A percentile compares a stretch with the other conserved stretches of the same genome.
These are phyloP conservation scores for Malacoraja senta DNA, from an alignment of 2,797 vertebrate genomes.

Conservation along the genomic window DNA sequence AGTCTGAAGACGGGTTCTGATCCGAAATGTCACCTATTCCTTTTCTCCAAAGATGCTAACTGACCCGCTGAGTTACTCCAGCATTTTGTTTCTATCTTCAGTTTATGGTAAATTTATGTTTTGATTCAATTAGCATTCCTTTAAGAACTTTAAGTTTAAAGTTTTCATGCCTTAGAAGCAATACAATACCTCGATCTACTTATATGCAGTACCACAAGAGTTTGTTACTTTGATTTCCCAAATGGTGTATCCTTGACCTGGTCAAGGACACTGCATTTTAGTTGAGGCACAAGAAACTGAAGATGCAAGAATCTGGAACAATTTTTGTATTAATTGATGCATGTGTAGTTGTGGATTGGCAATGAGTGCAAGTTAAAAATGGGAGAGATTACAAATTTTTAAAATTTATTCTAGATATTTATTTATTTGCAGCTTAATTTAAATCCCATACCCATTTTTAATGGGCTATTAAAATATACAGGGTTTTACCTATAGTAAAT, in stretches of 20 bases:
- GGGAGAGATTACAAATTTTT: neutral
- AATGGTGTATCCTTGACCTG: too few relatives aligned
- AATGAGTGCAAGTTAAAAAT: neutral
- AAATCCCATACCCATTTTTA: neutral
- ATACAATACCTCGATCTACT: neutral
- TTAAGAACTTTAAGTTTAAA: neutral
- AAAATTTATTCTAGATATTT: neutral
- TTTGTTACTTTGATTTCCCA: constrained; percentile 3
- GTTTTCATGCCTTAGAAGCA: neutral
- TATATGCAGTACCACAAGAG: too few relatives aligned
- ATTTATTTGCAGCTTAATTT: neutral
- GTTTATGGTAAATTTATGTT: neutral
- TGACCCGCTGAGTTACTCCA: too few relatives aligned
- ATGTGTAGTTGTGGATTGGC: neutral
- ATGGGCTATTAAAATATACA: neutral
- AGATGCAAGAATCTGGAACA: too few relatives aligned
- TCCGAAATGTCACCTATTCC: too few relatives aligned
- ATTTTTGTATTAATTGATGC: neutral
- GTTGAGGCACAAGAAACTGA: too few relatives aligned
- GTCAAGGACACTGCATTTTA: neutral
- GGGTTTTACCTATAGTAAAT: neutral
- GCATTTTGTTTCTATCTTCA: too few relatives aligned
- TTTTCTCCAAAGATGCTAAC: too few relatives aligned
- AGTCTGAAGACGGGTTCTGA: too few relatives aligned
- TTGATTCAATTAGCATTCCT: neutral